These are phyloP conservation scores for Cavia porcellus DNA, from an alignment of 2,113 vertebrate genomes.

Conservation along the genomic window DNA sequence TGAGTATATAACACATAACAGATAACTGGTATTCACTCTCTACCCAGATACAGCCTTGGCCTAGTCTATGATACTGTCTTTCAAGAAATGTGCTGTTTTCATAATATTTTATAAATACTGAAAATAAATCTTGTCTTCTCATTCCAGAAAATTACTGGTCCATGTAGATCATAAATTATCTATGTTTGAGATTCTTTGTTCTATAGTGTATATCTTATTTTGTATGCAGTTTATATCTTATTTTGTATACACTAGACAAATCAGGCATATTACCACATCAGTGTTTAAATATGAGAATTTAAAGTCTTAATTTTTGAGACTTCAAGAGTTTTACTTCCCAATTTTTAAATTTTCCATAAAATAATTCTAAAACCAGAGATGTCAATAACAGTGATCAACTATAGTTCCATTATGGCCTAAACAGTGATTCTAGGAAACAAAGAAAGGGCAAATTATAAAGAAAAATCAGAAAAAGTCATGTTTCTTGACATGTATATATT, in stretches of 20 bases:
- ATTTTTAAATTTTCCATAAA: neutral
- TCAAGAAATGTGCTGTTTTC: neutral
- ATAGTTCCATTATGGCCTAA: neutral
- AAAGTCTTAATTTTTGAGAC: neutral
- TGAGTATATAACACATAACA: fast-evolving
- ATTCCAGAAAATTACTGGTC: neutral
- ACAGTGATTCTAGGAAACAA: neutral
- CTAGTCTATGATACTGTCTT: neutral
- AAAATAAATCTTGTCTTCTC: neutral
- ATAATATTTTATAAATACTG: neutral
- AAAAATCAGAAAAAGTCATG: neutral
- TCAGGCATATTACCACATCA: neutral
- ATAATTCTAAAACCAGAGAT: neutral
- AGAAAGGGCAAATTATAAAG: neutral
- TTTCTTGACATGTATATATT: neutral
- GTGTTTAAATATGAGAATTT: neutral
- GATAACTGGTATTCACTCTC: fast-evolving
- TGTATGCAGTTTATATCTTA: neutral
- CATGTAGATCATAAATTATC: neutral
- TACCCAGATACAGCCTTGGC: fast-evolving
- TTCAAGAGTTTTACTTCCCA: neutral
- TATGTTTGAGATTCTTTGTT: neutral
- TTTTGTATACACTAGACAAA: neutral
- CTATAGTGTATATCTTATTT: neutral
- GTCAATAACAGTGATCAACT: neutral